phyloP scores from a whole-genome alignment of 2,113 vertebrate species.

The Caranx melampygus region DNA sequence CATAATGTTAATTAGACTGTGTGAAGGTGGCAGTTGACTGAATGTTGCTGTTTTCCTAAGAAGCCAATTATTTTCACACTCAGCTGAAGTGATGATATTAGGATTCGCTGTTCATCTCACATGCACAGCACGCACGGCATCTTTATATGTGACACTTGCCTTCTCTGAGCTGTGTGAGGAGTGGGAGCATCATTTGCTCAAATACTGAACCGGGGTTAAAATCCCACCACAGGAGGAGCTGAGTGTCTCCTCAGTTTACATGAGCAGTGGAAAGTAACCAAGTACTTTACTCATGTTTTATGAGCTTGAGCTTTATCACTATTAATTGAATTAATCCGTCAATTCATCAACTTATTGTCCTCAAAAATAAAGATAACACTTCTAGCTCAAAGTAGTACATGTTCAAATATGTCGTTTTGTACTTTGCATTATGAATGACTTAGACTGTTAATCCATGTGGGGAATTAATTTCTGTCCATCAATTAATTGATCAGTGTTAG shows the following conservation, averaged over 20 bases:
- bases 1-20: conserved; percentile 41
- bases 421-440: too few relatives aligned
- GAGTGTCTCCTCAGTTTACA: neutral
- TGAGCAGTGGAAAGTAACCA: neutral
- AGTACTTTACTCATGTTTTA: neutral
- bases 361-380: neutral
- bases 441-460: too few relatives aligned
- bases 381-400: neutral
- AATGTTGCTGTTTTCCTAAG: conserved; percentile 42
- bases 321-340: neutral
- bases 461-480: too few relatives aligned
- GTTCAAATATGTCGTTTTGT: neutral
- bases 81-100: conserved; percentile 45
- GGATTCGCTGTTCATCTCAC: conserved; percentile 28
- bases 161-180: conserved; percentile 12
- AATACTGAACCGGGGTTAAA: neutral
- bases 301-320: neutral
- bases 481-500: neutral
- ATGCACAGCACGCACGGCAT: neutral
- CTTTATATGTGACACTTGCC: conserved; percentile 11
- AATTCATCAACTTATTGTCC: neutral
- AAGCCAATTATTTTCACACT: conserved; percentile 56
- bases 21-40: conserved; percentile 40
- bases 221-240: neutral
- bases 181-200: conserved; percentile 10